Base-by-base conservation (phyloP, 2,113 vertebrate species). In the Neodon shergylaensis region DNA sequence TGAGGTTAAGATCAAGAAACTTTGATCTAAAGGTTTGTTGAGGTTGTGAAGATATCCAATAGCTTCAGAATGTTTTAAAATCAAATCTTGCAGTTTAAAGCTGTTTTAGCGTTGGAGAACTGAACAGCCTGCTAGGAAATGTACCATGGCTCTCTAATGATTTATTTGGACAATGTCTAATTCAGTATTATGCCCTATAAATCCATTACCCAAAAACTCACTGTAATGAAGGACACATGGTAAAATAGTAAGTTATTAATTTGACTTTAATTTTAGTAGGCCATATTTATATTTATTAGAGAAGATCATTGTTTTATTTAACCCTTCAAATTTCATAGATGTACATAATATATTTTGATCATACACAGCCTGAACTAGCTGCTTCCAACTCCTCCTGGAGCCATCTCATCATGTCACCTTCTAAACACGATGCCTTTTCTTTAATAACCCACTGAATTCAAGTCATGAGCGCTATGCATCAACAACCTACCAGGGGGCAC, bases 31-130 rank as follows among this genome's bases (percentile, higher is more conserved):
- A 94, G 9, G 8, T 94, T 96, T 92, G 91, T 87, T 42, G 73
- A 87, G 47, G 17, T 73, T 91, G 36, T 70, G 6, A 92, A 73
- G 81, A 76, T 26, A 28, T 39, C 13, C 65, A 79, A 94, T 88
- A 85, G 61, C 9, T 90, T 95, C 70, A 89, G 68, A 91, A 79
- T 70, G 10, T 19, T 94, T 89, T 93, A 44, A 97, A 96, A 95
- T 5, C 10, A 93, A 96, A 87, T 86, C 94, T 96, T 33, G 92
- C 42, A 89, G 61, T 26, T 83, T 89, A 89, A 95, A 95, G 26
- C 28, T 24, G 42, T 88, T 36, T 95, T 72, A 85, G 88, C 90
- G 33, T 95, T 28, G 91, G 58, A 19, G 47, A 49, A 90, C 54
- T 73, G 31, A 93, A 28, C 44, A 77, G 36, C 9, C 14, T 81